Evolutionary conservation across 2,797 vertebrate genomes (phyloP).

Genomic region (Lithobates sylvaticus): DNA sequence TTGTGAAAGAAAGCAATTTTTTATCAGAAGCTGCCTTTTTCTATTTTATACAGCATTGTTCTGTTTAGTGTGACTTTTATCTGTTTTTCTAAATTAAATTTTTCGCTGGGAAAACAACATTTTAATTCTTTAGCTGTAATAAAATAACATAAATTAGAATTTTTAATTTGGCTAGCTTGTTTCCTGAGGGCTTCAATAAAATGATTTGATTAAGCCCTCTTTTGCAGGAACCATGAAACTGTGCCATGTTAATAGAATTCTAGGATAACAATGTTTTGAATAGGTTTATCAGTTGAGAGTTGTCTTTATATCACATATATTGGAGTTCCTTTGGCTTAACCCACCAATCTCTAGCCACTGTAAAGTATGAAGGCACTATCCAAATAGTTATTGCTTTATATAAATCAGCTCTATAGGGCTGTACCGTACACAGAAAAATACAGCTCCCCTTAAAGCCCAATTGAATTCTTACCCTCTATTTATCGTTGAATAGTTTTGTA

Average conservation of each 20-base stretch:
- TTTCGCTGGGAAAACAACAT: background rate
- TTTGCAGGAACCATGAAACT: constrained; percentile 9
- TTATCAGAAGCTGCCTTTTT: background rate
- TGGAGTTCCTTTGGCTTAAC: no score
- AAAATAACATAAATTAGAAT: constrained; percentile 18
- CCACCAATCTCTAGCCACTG: no score
- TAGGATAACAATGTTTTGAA: constrained; percentile 7
- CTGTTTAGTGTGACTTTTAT: background rate
- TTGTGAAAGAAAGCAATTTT: no score
- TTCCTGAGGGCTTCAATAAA: constrained; percentile 30
- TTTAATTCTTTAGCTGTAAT: constrained; percentile 27
- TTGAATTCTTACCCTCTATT: no score
- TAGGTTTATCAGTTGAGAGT: background rate
- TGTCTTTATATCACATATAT: no score
- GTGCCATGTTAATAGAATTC: constrained; percentile 21
- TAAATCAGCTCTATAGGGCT: no score
- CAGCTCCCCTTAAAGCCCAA: no score
- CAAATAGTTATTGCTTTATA: no score
- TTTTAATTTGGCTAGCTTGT: constrained; percentile 32
- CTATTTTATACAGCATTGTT: background rate
- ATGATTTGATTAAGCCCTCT: constrained; percentile 25
- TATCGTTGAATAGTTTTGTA: no score
- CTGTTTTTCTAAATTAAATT: constrained; percentile 1
- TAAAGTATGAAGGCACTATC: no score
- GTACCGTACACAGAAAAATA: no score